phyloP scores from a whole-genome alignment of 2,888 invertebrate genomes.

The Trilocha varians region DNA sequence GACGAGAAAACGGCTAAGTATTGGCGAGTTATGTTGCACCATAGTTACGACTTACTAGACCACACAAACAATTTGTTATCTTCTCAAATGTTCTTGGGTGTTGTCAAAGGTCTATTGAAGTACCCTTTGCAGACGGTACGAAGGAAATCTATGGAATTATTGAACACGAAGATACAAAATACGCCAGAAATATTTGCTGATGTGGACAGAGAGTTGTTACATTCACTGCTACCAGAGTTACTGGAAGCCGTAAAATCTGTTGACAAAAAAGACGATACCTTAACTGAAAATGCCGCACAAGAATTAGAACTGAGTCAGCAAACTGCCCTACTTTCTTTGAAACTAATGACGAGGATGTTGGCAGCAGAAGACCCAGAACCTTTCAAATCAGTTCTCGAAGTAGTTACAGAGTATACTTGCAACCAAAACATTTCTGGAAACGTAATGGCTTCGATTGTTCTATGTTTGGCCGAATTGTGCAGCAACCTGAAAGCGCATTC shows the following conservation, averaged over 20 bases:
- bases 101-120: conserved; percentile 80
- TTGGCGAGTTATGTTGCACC: conserved; percentile 87
- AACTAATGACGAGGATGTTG: conserved; percentile 83
- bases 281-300: conserved; percentile 46
- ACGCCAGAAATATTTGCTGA: conserved; percentile 75
- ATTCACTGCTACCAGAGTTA: conserved; percentile 75
- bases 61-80: conserved; percentile 86
- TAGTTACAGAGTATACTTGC: conserved; percentile 76
- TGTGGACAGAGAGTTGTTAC: conserved; percentile 64
- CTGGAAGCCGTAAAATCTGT: conserved; percentile 73
- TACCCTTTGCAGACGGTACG: conserved; percentile 82
- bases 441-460: conserved; percentile 80
- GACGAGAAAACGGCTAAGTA: conserved; percentile 80
- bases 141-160: conserved; percentile 86
- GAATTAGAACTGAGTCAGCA: conserved; percentile 84
- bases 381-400: conserved; percentile 80
- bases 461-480: conserved; percentile 86
- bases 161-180: conserved; percentile 85
- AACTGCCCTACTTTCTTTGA: conserved; percentile 85
- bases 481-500: conserved; percentile 83
- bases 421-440: conserved; percentile 69
- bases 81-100: conserved; percentile 83
- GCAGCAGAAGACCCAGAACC: conserved; percentile 78
- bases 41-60: conserved; percentile 85
- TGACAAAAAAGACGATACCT: conserved; percentile 41